Base-by-base conservation (phyloP, 2,888 invertebrate genomes). In the Nowickia ferox region DNA sequence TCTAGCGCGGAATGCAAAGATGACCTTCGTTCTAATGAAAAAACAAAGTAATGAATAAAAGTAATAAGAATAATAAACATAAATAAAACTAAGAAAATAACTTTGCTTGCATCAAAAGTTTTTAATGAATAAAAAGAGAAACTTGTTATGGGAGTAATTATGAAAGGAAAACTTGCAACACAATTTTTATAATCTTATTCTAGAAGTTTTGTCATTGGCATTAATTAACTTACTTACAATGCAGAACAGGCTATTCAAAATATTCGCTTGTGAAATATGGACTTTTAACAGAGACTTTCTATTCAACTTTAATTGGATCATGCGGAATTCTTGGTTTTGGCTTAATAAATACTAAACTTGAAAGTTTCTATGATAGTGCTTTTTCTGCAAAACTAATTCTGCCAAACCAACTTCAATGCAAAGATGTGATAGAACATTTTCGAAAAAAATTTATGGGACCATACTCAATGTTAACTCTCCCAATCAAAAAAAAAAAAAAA, bases 31-130 rank as follows among this genome's bases (percentile, higher is more conserved):
- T 65, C 4, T 48, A 19, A 46, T 19, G 19, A 15, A 57, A 46
- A 48, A 76, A 65, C 22, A 55, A 55, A 65, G 19, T 42, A 17
- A 22, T 17, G 30, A 38, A 55, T 65, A 17, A 30, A 51, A 61
- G 42, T 55, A 66, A 17, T 22, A 44, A 17, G 38, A 66, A 55
- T 55, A 11, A 68, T 68, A 19, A 68, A 57, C 5, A 53, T 11
- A 63, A 65, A 30, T 44, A 40, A 68, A 77, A 57, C 44, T 46
- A 53, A 19, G 30, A 40, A 53, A 51, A 5, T 46, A 46, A 66
- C 30, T 66, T 55, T 66, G 17, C 48, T 46, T 46, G n/a, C 55
- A 77, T 68, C 77, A 68, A 77, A 77, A 68, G 46, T 66, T 68
- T 46, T 40, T 38, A n/a, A 65, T 30, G 65, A 44, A 55, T 38